These are phyloP conservation scores for Heteromyza rotundicornis DNA, from an alignment of 2,888 invertebrate genomes.

Conservation along the genomic window DNA sequence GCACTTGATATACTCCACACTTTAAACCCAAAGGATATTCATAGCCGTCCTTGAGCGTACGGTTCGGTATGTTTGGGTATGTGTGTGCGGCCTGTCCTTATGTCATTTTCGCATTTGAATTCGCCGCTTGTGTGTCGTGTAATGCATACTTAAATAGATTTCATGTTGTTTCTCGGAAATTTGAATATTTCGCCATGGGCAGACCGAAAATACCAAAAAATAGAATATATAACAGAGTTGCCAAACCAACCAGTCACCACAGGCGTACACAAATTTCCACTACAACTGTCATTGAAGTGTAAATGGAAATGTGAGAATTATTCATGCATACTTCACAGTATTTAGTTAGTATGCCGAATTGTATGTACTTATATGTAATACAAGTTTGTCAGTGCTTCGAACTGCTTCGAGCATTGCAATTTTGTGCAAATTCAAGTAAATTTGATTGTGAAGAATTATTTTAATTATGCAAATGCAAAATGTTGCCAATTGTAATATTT, in stretches of 20 bases:
- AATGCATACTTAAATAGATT: constrained; percentile 33
- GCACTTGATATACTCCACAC: too few species aligned
- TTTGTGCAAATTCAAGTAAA: not conserved
- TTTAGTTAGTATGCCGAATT: too few species aligned
- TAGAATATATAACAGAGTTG: not conserved
- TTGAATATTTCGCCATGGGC: not conserved
- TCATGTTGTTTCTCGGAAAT: not conserved
- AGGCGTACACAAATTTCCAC: not conserved
- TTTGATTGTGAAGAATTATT: not conserved
- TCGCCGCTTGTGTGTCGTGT: constrained; percentile 13
- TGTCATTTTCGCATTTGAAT: not conserved
- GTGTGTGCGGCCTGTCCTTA: not conserved
- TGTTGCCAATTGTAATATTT: too few species aligned
- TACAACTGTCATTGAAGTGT: not conserved
- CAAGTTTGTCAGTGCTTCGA: not conserved
- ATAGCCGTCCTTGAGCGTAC: not conserved
- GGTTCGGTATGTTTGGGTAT: not conserved
- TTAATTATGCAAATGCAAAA: constrained; percentile 1
- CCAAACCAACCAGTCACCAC: too few species aligned
- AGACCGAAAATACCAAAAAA: not conserved
- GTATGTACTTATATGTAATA: constrained; percentile 1
- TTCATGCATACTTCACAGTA: not conserved
- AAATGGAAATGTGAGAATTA: not conserved
- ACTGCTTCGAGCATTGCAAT: not conserved
- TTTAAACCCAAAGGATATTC: not conserved